Conservation (phyloP, 2,113 vertebrate species). For the Arenaria interpres region DNA sequence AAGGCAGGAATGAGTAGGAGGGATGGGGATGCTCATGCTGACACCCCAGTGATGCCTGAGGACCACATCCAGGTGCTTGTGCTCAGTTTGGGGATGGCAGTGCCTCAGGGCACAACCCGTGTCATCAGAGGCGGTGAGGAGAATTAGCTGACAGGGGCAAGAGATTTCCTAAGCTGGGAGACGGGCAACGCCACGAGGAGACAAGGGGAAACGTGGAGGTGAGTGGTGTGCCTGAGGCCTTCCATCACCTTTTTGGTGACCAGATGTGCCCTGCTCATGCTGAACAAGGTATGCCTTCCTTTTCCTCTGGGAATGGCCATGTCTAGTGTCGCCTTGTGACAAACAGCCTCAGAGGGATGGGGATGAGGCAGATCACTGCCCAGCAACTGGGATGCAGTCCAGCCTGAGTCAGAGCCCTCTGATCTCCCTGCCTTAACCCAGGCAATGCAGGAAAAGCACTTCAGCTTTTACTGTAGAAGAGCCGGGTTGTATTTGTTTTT, state of each 20-base stretch:
- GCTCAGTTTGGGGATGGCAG: background rate
- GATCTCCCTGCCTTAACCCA: background rate
- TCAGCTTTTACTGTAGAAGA: background rate
- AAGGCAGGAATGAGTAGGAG: background rate
- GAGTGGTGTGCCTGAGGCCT: background rate
- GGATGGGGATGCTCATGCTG: background rate
- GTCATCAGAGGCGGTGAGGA: background rate
- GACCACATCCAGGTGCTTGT: background rate
- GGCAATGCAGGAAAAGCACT: background rate
- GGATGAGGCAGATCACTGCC: background rate
- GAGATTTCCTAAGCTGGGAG: background rate
- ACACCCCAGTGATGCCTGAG: background rate
- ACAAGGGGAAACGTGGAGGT: background rate
- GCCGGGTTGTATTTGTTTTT: background rate
- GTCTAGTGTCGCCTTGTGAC: fast-evolving
- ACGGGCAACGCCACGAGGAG: background rate
- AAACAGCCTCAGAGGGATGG: background rate
- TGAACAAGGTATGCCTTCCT: background rate
- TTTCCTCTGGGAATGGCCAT: background rate
- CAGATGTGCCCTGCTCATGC: background rate
- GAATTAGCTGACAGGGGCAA: background rate
- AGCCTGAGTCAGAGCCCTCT: background rate
- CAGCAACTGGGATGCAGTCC: background rate
- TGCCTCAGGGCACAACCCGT: background rate
- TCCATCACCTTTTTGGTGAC: background rate